Percentiles rank a stretch among this genome's conserved stretches.
phyloP scores from a whole-genome alignment of 2,113 vertebrate species.

The Manacus vitellinus region DNA sequence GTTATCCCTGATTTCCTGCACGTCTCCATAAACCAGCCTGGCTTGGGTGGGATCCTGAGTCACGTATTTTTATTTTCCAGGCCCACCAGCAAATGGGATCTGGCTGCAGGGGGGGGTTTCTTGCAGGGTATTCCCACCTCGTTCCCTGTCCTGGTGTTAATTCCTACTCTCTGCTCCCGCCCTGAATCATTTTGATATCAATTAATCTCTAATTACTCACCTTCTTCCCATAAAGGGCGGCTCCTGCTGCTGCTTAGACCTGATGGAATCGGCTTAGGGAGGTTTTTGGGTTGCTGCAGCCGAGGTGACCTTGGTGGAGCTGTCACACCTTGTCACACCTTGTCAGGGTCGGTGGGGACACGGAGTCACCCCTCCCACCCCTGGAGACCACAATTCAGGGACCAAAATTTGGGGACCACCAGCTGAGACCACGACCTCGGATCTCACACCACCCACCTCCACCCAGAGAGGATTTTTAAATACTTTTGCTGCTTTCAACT shows the following conservation, averaged over 20 bases:
- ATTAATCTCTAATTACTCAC: background rate
- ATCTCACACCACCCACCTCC: accelerated
- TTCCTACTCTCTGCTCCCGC: background rate
- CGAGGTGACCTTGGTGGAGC: background rate
- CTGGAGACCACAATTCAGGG: too few relatives aligned
- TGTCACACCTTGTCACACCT: background rate
- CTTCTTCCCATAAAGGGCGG: background rate
- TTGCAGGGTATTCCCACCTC: background rate
- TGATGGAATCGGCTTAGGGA: background rate
- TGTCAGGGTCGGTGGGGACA: accelerated
- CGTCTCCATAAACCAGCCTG: accelerated
- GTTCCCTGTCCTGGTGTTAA: accelerated
- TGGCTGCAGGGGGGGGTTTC: background rate
- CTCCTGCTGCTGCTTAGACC: background rate
- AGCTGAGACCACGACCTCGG: accelerated
- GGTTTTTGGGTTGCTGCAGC: background rate
- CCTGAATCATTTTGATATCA: accelerated
- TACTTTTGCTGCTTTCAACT: accelerated
- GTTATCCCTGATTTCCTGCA: background rate
- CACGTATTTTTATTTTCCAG: background rate
- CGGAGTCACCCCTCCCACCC: too few relatives aligned
- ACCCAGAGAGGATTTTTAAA: background rate
- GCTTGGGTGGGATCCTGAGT: accelerated
- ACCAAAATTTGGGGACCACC: background rate
- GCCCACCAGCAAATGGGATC: background rate